A percentile compares a stretch with the other conserved stretches of the same genome.
Evolutionary conservation across 2,113 vertebrate species (phyloP).

Genomic region (Dolichallabes microphthalmus): DNA sequence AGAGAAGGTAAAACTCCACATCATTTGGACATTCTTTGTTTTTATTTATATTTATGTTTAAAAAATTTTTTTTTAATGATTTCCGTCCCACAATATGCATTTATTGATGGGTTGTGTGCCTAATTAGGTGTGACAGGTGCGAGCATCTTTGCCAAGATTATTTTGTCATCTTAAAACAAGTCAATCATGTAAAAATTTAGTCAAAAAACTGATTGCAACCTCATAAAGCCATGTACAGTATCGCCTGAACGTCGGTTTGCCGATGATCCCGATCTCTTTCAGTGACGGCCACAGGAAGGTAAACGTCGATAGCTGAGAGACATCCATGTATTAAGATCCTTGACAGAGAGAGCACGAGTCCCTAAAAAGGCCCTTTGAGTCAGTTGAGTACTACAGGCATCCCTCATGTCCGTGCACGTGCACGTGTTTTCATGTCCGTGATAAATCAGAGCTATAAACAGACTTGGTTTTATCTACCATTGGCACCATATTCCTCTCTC

Average conservation of each 20-base stretch:
- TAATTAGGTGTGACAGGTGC: neutral
- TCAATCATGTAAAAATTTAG: neutral
- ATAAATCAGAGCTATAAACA: conserved; percentile 52
- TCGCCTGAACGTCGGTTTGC: neutral
- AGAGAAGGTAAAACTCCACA: conserved; percentile 51
- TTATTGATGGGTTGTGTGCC: neutral
- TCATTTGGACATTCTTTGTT: conserved; percentile 53
- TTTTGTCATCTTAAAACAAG: neutral
- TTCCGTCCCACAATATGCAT: conserved; percentile 1
- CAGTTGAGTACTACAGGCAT: conserved; percentile 41
- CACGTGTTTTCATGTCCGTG: conserved; percentile 26
- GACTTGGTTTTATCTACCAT: conserved; percentile 45
- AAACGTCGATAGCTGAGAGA: conserved; percentile 55
- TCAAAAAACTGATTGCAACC: neutral
- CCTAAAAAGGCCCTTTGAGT: conserved; percentile 44
- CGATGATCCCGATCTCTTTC: conserved; percentile 53
- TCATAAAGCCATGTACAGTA: neutral
- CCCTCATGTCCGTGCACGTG: conserved; percentile 16
- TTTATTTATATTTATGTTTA: neutral
- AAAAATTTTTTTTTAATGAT: neutral
- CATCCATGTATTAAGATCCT: conserved; percentile 43
- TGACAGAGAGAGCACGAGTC: conserved; percentile 10
- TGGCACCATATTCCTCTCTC: conserved; percentile 42
- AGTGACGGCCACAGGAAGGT: conserved; percentile 53
- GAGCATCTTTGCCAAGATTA: too few relatives aligned